phyloP scores from a whole-genome alignment of 2,888 invertebrate species.

The Diadromus collaris region DNA sequence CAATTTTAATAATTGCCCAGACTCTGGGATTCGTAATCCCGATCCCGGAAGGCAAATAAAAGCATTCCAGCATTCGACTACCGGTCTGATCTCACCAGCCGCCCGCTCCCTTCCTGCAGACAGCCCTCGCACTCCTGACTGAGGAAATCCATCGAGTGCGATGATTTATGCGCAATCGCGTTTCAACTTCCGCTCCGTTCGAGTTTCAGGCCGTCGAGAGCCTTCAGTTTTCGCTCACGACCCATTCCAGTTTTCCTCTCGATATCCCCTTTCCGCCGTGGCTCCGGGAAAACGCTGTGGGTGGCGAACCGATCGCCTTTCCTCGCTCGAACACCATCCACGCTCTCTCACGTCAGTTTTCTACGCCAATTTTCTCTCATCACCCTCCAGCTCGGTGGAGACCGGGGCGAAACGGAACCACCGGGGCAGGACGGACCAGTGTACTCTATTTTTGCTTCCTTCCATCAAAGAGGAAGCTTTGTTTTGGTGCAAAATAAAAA shows the following conservation, averaged over 20 bases:
- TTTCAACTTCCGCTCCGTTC: conserved; percentile 61
- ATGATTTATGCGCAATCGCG: conserved; percentile 66
- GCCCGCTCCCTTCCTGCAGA: neutral
- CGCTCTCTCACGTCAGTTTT: conserved; percentile 41
- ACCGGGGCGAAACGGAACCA: too few species aligned
- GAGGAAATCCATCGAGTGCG: conserved; percentile 47
- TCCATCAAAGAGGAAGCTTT: too few species aligned
- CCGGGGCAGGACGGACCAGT: neutral
- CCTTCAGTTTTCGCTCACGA: conserved; percentile 38
- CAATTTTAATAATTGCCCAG: conserved; percentile 55
- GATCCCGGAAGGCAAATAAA: conserved; percentile 52
- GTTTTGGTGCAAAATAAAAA: too few species aligned
- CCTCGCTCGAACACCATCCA: conserved; percentile 19
- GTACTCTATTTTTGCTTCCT: neutral
- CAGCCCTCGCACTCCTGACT: conserved; percentile 12
- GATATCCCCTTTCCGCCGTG: neutral
- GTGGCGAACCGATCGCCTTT: conserved; percentile 19
- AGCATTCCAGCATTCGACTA: conserved; percentile 40
- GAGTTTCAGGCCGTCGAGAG: conserved; percentile 34
- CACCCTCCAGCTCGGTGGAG: conserved; percentile 2
- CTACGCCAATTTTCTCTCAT: conserved; percentile 42
- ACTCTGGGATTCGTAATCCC: conserved; percentile 42
- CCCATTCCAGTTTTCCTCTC: conserved; percentile 1
- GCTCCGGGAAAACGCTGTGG: neutral
- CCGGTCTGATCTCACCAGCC: neutral